These are phyloP conservation scores for Acanthiza pusilla DNA, from an alignment of 2,797 vertebrate genomes.

Conservation along the genomic window DNA sequence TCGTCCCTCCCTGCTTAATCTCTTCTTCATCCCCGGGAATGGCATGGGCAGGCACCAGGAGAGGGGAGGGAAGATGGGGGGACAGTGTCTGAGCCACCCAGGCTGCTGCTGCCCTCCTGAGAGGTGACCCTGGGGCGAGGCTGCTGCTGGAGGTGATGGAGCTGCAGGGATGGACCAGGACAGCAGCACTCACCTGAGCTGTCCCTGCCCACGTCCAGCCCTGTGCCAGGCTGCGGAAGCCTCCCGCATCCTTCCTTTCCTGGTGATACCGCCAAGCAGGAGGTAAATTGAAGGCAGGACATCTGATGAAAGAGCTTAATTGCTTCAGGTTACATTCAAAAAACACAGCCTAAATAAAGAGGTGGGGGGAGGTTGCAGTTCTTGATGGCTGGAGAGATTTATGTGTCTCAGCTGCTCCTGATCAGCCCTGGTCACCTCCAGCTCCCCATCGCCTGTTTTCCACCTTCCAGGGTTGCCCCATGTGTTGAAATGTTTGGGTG, in stretches of 20 bases:
- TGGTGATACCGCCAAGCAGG: background rate
- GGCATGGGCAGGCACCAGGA: fast-evolving
- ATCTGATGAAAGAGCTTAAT: conserved; percentile 48
- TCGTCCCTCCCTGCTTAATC: background rate
- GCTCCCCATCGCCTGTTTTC: background rate
- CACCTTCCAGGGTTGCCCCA: background rate
- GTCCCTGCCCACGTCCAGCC: background rate
- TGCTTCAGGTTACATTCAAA: conserved; percentile 36
- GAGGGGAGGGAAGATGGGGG: background rate
- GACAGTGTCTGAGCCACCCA: too few species aligned
- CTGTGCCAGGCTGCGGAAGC: background rate
- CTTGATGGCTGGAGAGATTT: conserved; percentile 17
- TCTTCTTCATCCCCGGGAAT: background rate
- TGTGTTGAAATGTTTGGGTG: conserved; percentile 45
- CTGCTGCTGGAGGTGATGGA: background rate
- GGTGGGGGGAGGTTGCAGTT: background rate
- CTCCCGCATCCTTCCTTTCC: background rate
- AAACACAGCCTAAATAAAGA: background rate
- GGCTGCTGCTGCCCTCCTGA: background rate
- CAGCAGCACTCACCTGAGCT: background rate
- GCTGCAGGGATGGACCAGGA: background rate
- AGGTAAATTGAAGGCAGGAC: background rate
- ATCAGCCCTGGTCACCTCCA: conserved; percentile 8
- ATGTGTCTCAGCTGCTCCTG: conserved; percentile 49
- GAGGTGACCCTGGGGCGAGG: fast-evolving